These are phyloP conservation scores for Molossus alvarezi DNA, from an alignment of 2,797 vertebrate species.

Conservation along the genomic window DNA sequence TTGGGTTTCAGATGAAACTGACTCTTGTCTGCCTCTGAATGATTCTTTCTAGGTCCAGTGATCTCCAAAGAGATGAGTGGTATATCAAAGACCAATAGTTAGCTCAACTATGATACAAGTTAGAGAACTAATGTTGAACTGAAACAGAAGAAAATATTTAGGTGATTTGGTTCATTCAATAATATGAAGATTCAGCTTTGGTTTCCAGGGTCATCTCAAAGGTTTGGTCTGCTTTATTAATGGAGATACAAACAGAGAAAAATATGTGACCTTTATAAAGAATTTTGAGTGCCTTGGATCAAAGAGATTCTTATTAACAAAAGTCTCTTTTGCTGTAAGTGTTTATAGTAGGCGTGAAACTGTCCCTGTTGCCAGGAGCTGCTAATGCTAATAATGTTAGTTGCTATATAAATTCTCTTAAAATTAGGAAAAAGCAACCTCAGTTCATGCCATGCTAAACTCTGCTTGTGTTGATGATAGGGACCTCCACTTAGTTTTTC, in stretches of 20 bases:
- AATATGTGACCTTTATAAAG: not conserved
- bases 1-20: not conserved
- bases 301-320: not conserved
- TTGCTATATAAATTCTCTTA: slow-evolving; percentile 21
- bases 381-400: not conserved
- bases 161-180: not conserved
- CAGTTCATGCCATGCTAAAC: not conserved
- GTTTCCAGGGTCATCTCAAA: slow-evolving; percentile 3
- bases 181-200: not conserved
- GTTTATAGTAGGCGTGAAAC: not conserved
- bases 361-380: not conserved
- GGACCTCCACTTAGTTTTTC: not conserved
- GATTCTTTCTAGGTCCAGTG: not conserved
- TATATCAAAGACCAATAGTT: not conserved
- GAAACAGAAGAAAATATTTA: not conserved
- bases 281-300: not conserved
- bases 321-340: not conserved
- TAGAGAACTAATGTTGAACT: not conserved
- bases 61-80: not conserved
- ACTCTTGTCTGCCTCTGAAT: not conserved
- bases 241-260: not conserved
- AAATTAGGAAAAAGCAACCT: not conserved
- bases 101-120: not conserved
- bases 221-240: not conserved
- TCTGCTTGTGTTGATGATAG: not conserved